Evolutionary conservation across 2,888 invertebrate genomes (phyloP).

Genomic region (Chloroclysta siterata): DNA sequence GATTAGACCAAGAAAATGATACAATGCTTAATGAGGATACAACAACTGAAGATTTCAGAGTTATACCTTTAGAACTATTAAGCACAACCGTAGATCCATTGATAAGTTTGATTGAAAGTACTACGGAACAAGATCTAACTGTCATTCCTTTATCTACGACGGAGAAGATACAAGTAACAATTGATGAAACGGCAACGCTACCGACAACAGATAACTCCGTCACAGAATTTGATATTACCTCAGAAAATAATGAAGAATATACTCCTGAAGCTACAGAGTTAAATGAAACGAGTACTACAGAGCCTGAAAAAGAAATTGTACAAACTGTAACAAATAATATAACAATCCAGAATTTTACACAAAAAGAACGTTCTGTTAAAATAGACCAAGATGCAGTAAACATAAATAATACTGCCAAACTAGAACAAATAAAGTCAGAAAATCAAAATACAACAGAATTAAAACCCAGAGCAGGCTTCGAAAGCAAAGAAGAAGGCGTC

Average conservation of each 20-base stretch:
- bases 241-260: slow-evolving; percentile 31
- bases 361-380: slow-evolving; percentile 7
- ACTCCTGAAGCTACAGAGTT: slow-evolving; percentile 27
- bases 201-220: slow-evolving; percentile 58
- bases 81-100: slow-evolving; percentile 70
- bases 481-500: slow-evolving; percentile 54
- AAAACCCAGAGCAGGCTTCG: slow-evolving; percentile 47
- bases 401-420: slow-evolving; percentile 3
- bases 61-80: slow-evolving; percentile 74
- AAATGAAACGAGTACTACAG: slow-evolving; percentile 1
- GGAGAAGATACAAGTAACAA: slow-evolving; percentile 55
- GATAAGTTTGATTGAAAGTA: slow-evolving; percentile 65
- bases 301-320: slow-evolving; percentile 7
- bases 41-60: slow-evolving; percentile 63
- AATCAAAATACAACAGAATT: slow-evolving; percentile 13
- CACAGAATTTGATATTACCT: slow-evolving; percentile 38
- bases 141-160: slow-evolving; percentile 73
- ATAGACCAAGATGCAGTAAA: slow-evolving; percentile 8
- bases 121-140: slow-evolving; percentile 68
- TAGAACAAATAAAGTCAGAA: slow-evolving; percentile 21
- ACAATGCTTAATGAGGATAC: slow-evolving; percentile 48
- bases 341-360: slow-evolving; percentile 4
- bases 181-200: slow-evolving; percentile 63
- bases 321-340: background rate
- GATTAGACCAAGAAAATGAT: background rate